Conservation (phyloP, 1,140 invertebrate genomes). For the Pseudomyrmex pallidus region DNA sequence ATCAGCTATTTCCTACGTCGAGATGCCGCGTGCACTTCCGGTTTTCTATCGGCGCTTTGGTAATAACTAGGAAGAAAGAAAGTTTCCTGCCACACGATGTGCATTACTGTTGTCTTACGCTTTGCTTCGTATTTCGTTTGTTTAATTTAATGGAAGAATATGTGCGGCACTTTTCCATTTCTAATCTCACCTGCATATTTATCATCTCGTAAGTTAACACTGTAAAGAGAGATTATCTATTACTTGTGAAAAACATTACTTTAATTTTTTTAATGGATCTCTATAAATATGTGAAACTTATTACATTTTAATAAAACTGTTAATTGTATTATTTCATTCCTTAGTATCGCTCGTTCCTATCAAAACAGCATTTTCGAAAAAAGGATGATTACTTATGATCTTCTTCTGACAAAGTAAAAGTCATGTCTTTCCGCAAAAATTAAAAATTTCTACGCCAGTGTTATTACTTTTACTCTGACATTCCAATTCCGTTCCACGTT, state of each 20-base stretch:
- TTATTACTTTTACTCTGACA: slow-evolving; percentile 55
- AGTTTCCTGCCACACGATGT: slow-evolving; percentile 44
- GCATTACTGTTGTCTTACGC: slow-evolving; percentile 13
- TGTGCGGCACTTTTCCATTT: neutral
- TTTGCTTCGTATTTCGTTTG: neutral
- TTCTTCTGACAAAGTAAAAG: slow-evolving; percentile 55
- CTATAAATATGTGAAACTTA: neutral
- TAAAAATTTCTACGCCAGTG: slow-evolving; percentile 68
- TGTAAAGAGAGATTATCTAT: too few relatives aligned
- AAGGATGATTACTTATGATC: slow-evolving; percentile 1
- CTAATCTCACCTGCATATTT: slow-evolving; percentile 28
- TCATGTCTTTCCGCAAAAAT: slow-evolving; percentile 63
- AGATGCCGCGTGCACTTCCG: slow-evolving; percentile 70
- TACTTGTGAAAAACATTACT: neutral
- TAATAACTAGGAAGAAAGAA: slow-evolving; percentile 76
- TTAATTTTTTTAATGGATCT: neutral
- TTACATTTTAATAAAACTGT: neutral
- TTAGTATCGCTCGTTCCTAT: neutral
- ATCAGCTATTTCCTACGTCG: slow-evolving; percentile 71
- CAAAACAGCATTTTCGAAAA: neutral
- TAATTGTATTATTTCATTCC: neutral
- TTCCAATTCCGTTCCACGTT: slow-evolving; percentile 54
- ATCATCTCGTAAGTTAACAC: slow-evolving; percentile 22
- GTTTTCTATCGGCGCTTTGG: slow-evolving; percentile 75
- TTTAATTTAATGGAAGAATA: neutral